phyloP scores from a whole-genome alignment of 2,797 vertebrate species.

The Rhynchonycteris naso region DNA sequence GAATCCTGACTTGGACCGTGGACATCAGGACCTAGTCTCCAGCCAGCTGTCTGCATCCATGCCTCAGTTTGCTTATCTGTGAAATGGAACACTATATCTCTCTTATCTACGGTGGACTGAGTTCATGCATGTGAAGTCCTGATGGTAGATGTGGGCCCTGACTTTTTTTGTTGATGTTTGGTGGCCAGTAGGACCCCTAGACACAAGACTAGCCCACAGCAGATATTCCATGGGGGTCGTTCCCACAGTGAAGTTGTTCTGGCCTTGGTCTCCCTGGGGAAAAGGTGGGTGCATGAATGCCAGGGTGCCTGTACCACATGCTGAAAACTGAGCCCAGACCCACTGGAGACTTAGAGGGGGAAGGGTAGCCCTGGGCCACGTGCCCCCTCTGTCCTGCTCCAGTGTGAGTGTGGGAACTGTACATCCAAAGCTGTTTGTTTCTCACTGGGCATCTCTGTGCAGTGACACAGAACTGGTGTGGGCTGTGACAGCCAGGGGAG shows the following conservation, averaged over 20 bases:
- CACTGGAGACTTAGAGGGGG: background rate
- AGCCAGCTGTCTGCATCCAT: background rate
- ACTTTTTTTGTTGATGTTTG: background rate
- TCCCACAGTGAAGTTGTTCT: background rate
- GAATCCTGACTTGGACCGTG: background rate
- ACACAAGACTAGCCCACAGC: background rate
- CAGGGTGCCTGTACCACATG: background rate
- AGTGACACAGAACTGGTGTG: background rate
- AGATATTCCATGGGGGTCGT: background rate
- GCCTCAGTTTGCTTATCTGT: background rate
- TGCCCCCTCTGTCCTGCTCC: too few relatives aligned
- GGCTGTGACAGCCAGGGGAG: background rate
- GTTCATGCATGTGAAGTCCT: accelerated
- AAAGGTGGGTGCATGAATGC: accelerated
- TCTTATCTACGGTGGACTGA: background rate
- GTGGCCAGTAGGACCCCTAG: background rate
- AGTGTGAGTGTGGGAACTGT: too few relatives aligned
- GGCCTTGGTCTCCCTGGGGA: background rate
- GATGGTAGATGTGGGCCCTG: background rate
- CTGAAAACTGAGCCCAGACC: background rate
- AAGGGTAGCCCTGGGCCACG: background rate
- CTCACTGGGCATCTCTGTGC: background rate
- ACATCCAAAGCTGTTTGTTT: background rate
- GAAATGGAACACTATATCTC: background rate
- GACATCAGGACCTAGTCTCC: background rate